Evolutionary conservation across 1,140 invertebrate species (phyloP), one percentile per base, ranked within the genome.

Genomic region (Drosophila insularis): DNA sequence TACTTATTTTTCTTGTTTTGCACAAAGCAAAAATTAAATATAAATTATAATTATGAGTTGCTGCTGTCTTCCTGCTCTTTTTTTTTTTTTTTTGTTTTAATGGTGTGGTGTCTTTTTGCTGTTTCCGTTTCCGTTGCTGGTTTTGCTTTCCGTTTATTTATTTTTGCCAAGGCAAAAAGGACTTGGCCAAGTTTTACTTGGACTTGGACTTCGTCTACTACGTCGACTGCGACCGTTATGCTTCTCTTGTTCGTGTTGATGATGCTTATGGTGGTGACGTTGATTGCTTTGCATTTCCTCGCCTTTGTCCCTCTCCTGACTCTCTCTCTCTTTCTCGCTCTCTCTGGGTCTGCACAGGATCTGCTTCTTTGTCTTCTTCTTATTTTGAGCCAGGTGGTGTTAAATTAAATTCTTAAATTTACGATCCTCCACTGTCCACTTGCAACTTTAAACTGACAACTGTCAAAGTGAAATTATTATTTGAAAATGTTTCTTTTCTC

Each of bases 261-360:
- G 68, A 68, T 77, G 68, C 75, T 78, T 43, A 68, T 78, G 74
- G 63, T 77, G 75, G 79, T 86, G 82, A 82, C 79, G 82, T 79
- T 86, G 82, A 87, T 86, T 86, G 79, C 82, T 87, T 86, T 70
- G 82, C 82, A 86, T 86, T 78, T 80, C 82, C 84, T 74, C 63
- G 80, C 65, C 68, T 80, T 68, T 80, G 0, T 37, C 11, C 69
- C 73, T 77, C 82, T 79, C 65, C 56, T 53, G n/a, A n/a, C 72
- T 58, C 27, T 50, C 56, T 56, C 62, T 55, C 39, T 40, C 61
- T 58, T 56, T 55, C 39, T 40, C 61, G 53, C 35, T 64, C 17
- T 55, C 21, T 37, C 37, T 53, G 40, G 37, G 39, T 61, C 54
- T 66, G 46, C 13, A 17, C 55, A 35, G 31, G 27, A 14, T n/a